Evolutionary conservation across 2,888 invertebrate species (phyloP).

Genomic region (Colletes collaris): DNA sequence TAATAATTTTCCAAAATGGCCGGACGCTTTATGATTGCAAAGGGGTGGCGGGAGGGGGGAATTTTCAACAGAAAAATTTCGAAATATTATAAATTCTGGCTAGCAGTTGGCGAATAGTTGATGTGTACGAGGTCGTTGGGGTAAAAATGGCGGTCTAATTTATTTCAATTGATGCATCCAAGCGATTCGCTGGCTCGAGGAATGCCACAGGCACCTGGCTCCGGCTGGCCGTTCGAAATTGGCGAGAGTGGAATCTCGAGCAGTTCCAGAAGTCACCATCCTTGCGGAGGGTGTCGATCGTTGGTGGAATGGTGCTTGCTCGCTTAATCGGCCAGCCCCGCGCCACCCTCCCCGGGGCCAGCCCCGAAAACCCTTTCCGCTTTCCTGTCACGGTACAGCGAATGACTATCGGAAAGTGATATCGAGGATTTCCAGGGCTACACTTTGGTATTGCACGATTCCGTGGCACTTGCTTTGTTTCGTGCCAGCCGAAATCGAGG

Average conservation of each 20-base stretch:
- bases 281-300: conserved; percentile 67
- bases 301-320: conserved; percentile 59
- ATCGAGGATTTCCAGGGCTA: conserved; percentile 73
- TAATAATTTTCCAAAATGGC: too few relatives aligned
- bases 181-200: conserved; percentile 50
- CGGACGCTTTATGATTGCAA: too few relatives aligned
- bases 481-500: conserved; percentile 50
- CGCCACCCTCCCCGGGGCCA: conserved; percentile 27
- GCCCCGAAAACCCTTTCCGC: conserved; percentile 48
- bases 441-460: conserved; percentile 71
- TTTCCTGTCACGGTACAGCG: conserved; percentile 44
- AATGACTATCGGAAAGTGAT: conserved; percentile 75
- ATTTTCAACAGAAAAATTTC: too few relatives aligned
- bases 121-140: not conserved
- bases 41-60: too few relatives aligned
- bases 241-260: conserved; percentile 73
- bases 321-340: conserved; percentile 67
- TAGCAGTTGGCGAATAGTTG: not conserved
- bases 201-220: conserved; percentile 59
- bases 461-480: conserved; percentile 67
- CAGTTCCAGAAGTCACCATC: conserved; percentile 65
- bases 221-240: conserved; percentile 62
- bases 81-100: too few relatives aligned
- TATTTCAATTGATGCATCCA: conserved; percentile 50
- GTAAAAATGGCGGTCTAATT: conserved; percentile 31